Evolutionary conservation across 2,888 invertebrate species (phyloP), one percentile per base, ranked within the genome.

Genomic region (Dermolepida albohirtum): DNA sequence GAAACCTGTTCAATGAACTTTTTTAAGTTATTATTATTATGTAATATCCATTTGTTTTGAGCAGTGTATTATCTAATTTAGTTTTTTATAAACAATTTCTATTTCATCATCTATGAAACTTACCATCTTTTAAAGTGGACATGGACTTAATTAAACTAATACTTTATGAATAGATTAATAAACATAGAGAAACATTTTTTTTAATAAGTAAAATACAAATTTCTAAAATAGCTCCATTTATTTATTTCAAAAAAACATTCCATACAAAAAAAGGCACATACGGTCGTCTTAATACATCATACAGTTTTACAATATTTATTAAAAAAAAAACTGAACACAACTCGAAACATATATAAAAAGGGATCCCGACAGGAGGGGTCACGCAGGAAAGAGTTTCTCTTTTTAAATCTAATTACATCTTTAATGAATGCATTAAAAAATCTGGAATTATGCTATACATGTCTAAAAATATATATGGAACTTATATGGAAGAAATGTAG

Each of bases 231-330:
- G 68, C 71, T 72, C 72, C 75, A 73, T 76, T 75, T 76, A 76
- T 76, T 75, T 70, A 73, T 73, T 70, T 73, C 72, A 71, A 74
- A 73, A 57, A 62, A 62, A 47, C 59, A 73, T 75, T 74, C 74
- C 75, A 75, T 75, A 76, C 75, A 76, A 73, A 74, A 66, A 71
- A 76, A 76, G 77, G 77, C 77, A 77, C 77, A 71, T 72, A 69
- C 70, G 77, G 76, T 74, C 69, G 62, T 63, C 55, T 66, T 67
- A 71, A 67, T 72, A 70, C 66, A 69, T 66, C 54, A 64, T 54
- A 27, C 16, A 40, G 43, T 17, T 44, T 47, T 17, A 34, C 27
- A 34, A 43, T 34, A 62, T 62, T 16, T 34, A 47, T n/a, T 47
- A 47, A 47, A 59, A 47, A 49, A 17, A 49, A 49, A 49, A 49